Base-by-base conservation (phyloP, 2,888 invertebrate species). In the Dione juno region DNA sequence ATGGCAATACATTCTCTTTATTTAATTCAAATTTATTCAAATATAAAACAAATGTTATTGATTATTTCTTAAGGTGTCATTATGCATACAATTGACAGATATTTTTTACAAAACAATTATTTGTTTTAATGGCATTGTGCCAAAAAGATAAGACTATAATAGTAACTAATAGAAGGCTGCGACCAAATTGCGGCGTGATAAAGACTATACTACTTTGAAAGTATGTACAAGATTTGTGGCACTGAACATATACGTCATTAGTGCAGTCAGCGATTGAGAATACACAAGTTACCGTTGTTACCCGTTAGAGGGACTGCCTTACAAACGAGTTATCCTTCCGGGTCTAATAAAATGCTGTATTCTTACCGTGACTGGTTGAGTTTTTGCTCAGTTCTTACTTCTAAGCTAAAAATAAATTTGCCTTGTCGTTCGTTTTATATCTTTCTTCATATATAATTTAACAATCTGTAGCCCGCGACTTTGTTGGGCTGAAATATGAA, bases 281-380 rank as follows among this genome's bases (percentile, higher is more conserved):
- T 77, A 78, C 81, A 80, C 75, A 71, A 77, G 79, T 79, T 81
- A 81, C 82, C 81, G 85, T 82, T 84, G 72, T 76, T 76, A 76
- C 77, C 83, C 82, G 85, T 80, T 84, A 81, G 70, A 77, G 78
- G 77, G 79, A 77, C 78, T 78, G 77, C 78, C 77, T 69, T 73
- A 73, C 68, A 75, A 76, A 77, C 76, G 71, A 74, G 78, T 76
- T 77, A 74, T 77, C 76, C 78, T 82, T 81, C 80, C 81, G 80
- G 77, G 80, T 79, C 76, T 72, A 73, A 43, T 69, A 71, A 71
- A 73, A 66, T 70, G 71, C 61, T 68, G 66, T 70, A 69, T 64
- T 58, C 67, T 58, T 69, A 69, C 70, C 72, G 74, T 76, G 74
- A 74, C 74, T 72, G 67, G 59, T 52, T 72, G 14, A 45, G 19